These are phyloP conservation scores for Sinocyclocheilus anophthalmus DNA, from an alignment of 2,113 vertebrate genomes.

Conservation along the genomic window DNA sequence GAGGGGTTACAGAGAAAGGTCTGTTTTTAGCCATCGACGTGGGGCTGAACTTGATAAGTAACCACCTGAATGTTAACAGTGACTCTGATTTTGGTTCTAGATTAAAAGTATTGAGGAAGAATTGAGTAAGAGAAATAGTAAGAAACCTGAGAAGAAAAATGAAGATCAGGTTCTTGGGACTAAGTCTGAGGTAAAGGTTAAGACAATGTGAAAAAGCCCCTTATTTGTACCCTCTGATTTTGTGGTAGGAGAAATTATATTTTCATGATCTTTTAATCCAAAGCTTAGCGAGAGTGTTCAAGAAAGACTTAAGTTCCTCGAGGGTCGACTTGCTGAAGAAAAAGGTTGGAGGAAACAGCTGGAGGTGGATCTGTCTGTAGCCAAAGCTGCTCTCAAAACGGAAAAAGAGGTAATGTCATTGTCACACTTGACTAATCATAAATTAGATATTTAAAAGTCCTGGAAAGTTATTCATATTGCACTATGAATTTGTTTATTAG, in stretches of 20 bases:
- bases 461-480: neutral
- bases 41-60: neutral
- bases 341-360: conserved; percentile 82
- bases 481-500: neutral
- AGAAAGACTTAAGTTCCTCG: conserved; percentile 79
- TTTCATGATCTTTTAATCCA: conserved; percentile 39
- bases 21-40: neutral
- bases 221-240: neutral
- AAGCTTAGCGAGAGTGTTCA: conserved; percentile 77
- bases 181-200: conserved; percentile 44
- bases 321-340: conserved; percentile 82
- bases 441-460: neutral
- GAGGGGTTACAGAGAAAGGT: conserved; percentile 82
- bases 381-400: conserved; percentile 79
- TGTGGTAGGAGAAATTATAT: neutral
- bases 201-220: neutral
- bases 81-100: conserved; percentile 65
- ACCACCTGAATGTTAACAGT: neutral
- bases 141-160: conserved; percentile 61
- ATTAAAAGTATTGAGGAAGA: conserved; percentile 78
- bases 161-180: conserved; percentile 63
- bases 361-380: conserved; percentile 74
- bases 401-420: conserved; percentile 76
- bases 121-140: conserved; percentile 67
- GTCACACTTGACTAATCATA: neutral